Conservation (phyloP, 2,797 vertebrate genomes). For the Epinephelus awoara region DNA sequence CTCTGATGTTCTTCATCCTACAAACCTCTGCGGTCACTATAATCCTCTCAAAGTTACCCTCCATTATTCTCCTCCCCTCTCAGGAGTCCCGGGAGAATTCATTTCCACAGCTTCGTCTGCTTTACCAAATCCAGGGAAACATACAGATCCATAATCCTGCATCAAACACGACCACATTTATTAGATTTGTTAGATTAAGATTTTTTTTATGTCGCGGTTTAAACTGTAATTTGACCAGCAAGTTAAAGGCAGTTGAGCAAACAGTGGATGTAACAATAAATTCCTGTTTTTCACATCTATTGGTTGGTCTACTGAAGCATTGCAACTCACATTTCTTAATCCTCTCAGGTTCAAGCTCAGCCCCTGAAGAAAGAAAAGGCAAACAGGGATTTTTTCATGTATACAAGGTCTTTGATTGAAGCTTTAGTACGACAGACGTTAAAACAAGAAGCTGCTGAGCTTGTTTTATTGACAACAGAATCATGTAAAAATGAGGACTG, state of each 20-base stretch:
- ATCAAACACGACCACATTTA: slow-evolving; percentile 25
- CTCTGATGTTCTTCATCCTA: slow-evolving; percentile 43
- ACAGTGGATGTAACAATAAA: background rate
- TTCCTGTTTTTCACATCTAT: background rate
- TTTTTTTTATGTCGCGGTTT: slow-evolving; percentile 4
- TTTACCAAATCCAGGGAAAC: slow-evolving; percentile 49
- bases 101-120: slow-evolving; percentile 45
- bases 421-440: slow-evolving; percentile 48
- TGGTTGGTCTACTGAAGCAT: background rate
- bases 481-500: slow-evolving; percentile 57
- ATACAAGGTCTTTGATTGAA: slow-evolving; percentile 43
- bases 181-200: slow-evolving; percentile 26
- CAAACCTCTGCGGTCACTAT: slow-evolving; percentile 63
- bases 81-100: slow-evolving; percentile 43
- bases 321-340: slow-evolving; percentile 15
- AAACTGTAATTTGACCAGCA: background rate
- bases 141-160: slow-evolving; percentile 28
- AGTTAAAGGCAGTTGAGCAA: background rate
- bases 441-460: slow-evolving; percentile 41
- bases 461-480: slow-evolving; percentile 57
- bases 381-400: slow-evolving; percentile 36
- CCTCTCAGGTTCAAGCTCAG: slow-evolving; percentile 1
- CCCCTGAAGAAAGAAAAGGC: slow-evolving; percentile 21
- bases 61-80: slow-evolving; percentile 54
- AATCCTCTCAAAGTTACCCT: slow-evolving; percentile 67